Base-by-base conservation (phyloP, 2,797 vertebrate species). In the Lagodon rhomboides region DNA sequence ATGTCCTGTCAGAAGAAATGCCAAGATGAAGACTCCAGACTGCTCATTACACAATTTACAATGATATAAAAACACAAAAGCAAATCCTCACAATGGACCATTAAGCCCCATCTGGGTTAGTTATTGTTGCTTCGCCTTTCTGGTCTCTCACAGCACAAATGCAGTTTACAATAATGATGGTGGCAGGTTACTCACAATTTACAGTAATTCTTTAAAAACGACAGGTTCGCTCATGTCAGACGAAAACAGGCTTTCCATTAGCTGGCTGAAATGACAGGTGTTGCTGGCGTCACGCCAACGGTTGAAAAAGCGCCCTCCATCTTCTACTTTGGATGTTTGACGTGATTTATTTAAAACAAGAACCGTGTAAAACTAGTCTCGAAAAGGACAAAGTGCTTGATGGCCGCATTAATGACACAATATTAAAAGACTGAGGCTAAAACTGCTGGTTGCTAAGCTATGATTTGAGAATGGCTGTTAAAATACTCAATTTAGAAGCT, bases 1-100 rank as follows among this genome's bases (percentile, higher is more conserved):
- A 68, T 27, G 0, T 13, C 2, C 7, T 0, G 13, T 41, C 1
- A 38, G 4, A 61, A 4, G 16, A 23, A 22, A 5, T 23, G 15
- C n/a, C 20, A 50, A n/a, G n/a, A 13, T 58, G n/a, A 75, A 50
- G 44, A 20, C 10, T 74, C 17, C 10, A 74, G 56, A 43, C 44
- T 10, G 51, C 22, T 50, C 27, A 67, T 75, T 67, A 43, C 16
- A 6, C 10, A 46, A 3, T 34, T 47, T 54, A 67, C 43, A 69
- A 15, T 41, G 1, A 16, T 47, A 70, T 58, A n/a, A 70, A 70
- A 75, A 67, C 41, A 47, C 10, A 18, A 23, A 49, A 23, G 41
- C 17, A 74, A 62, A 34, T 18, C n/a, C 27, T 56, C 27, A 23
- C 41, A 56, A 30, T 27, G 27, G 30, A 50, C 22, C 60, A 50